Conservation (phyloP, 2,797 vertebrate species). For the Alcedo quadribrachys region DNA sequence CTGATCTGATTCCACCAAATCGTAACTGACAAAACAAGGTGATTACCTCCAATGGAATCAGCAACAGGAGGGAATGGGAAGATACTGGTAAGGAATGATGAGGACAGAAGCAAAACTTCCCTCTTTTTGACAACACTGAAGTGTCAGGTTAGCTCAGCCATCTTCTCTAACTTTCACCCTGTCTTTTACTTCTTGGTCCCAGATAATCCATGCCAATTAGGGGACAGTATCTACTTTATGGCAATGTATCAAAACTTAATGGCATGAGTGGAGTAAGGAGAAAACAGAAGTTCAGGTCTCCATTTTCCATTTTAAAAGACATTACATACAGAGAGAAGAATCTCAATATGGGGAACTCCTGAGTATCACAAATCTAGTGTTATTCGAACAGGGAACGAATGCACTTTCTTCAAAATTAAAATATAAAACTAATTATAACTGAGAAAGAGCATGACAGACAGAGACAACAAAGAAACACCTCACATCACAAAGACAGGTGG, state of each 20-base stretch:
- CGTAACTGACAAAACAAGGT: neutral
- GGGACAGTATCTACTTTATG: neutral
- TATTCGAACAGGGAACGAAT: neutral
- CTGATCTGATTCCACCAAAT: neutral
- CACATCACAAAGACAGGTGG: neutral
- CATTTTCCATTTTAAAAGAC: neutral
- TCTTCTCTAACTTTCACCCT: neutral
- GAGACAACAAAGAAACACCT: neutral
- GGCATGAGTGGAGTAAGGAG: neutral
- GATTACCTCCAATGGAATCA: neutral
- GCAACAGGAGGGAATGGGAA: neutral
- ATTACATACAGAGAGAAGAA: neutral
- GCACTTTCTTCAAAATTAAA: neutral
- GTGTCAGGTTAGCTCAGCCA: neutral
- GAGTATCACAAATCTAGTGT: neutral
- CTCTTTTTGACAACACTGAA: neutral
- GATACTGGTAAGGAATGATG: neutral
- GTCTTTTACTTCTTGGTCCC: neutral
- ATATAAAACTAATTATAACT: neutral
- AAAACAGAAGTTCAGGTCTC: neutral
- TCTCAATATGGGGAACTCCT: rapidly evolving
- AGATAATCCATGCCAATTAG: neutral
- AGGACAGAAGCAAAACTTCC: neutral
- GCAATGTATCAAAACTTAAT: neutral
- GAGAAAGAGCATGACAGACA: neutral